Evolutionary conservation across 2,113 vertebrate species (phyloP).

Genomic region (Sinocyclocheilus maitianheensis): DNA sequence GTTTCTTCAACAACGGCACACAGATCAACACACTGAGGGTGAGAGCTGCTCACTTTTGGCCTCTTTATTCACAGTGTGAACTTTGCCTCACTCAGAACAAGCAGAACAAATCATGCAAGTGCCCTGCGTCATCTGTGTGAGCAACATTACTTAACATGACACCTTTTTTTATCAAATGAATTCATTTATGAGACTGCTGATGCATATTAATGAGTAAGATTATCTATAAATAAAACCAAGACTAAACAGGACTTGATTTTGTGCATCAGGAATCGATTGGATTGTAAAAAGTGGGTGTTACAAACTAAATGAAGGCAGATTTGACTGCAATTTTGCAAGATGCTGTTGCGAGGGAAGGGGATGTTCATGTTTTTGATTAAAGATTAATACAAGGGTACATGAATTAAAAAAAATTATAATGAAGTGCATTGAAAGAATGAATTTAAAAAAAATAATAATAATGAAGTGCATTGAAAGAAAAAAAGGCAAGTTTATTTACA

Average conservation of each 20-base stretch:
- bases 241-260: neutral
- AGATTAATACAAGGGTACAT: neutral
- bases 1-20: slow-evolving; percentile 83
- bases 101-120: neutral
- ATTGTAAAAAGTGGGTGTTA: neutral
- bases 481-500: neutral
- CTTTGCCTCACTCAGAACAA: neutral
- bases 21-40: slow-evolving; percentile 90
- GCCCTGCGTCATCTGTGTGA: neutral
- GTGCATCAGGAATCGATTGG: neutral
- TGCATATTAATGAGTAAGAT: neutral
- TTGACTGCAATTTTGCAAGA: neutral
- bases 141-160: neutral
- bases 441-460: no score
- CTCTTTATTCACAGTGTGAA: neutral
- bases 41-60: slow-evolving; percentile 55
- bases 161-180: no score
- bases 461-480: no score
- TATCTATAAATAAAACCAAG: neutral
- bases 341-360: neutral
- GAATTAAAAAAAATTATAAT: neutral
- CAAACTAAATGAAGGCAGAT: neutral
- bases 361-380: neutral
- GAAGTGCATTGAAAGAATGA: neutral
- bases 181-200: neutral